Evolutionary conservation across 2,113 vertebrate genomes (phyloP), one percentile per base, ranked within the genome.

Genomic region (Columba janthina): DNA sequence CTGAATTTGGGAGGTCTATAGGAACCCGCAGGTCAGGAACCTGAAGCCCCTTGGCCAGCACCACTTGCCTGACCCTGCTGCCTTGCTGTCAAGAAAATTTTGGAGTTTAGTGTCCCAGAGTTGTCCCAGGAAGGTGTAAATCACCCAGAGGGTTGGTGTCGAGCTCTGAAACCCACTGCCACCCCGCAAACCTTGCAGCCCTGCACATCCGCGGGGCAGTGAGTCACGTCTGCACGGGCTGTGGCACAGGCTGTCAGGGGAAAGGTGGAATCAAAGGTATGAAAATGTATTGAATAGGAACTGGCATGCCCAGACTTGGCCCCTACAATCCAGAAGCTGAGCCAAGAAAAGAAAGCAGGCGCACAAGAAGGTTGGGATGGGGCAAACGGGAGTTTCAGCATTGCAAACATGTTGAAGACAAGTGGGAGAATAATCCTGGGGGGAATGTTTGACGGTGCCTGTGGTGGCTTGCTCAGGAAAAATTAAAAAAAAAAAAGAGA

Each of bases 391-490:
- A 84, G 21, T 42, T 57, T 56, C 90, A 58, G 62, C 54, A 15
- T 15, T 24, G 48, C 53, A 36, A 44, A 48, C 42, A 10, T 3
- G 6, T 21, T 60, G 67, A 50, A 48, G 91, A 32, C 60, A 60
- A 89, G 51, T 4, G 67, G 86, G 71, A 79, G 71, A 90, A 88
- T 3, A 21, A 73, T 76, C 54, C 50, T 44, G 2, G 2, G 81
- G 69, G 51, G 91, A 84, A 89, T 28, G 73, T 64, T 36, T 90
- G 75, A 17, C 85, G 71, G 42, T 85, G 92, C 92, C 70, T 92
- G 85, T 61, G 85, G 74, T 26, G 77, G 85, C 89, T 97, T 95
- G 95, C 56, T 81, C 46, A 34, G 62, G 65, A 32, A 69, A 53
- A 70, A 50, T 50, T 50, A 1, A 5, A 2, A 1, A 22, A 24